These are phyloP conservation scores for Scolopax rusticola DNA, from an alignment of 2,797 vertebrate genomes.

Conservation along the genomic window DNA sequence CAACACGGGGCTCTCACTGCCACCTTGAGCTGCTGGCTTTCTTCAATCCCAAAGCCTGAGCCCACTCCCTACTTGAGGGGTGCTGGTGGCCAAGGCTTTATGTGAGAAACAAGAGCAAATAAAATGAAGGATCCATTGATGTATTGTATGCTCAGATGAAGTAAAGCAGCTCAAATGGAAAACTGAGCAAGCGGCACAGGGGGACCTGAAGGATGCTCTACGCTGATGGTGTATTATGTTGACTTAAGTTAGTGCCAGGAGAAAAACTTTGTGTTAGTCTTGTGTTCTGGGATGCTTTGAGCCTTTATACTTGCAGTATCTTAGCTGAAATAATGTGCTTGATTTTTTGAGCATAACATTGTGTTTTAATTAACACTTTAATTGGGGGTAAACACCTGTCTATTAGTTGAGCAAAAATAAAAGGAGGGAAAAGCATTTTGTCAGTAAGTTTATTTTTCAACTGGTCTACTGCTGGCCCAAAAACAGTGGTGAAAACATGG, in stretches of 20 bases:
- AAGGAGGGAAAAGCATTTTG: neutral
- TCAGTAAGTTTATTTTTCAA: neutral
- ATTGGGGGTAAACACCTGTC: neutral
- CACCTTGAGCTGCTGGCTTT: neutral
- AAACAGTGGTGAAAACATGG: fast-evolving
- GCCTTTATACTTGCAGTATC: neutral
- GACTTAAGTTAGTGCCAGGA: neutral
- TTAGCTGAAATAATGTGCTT: neutral
- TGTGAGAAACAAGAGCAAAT: neutral
- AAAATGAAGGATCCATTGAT: neutral
- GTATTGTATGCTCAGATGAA: neutral
- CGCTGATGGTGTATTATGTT: neutral
- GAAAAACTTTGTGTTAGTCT: neutral
- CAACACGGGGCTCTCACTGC: neutral
- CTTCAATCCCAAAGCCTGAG: neutral
- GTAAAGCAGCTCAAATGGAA: neutral
- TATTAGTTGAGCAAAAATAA: neutral
- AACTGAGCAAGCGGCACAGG: neutral
- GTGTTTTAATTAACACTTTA: neutral
- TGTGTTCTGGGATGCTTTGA: neutral
- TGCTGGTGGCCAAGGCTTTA: neutral
- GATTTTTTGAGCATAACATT: neutral
- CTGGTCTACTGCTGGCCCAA: neutral
- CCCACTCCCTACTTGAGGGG: neutral
- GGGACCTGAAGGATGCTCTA: fast-evolving